Base-by-base conservation (phyloP, 2,113 vertebrate species). In the Bujurquina vittata region DNA sequence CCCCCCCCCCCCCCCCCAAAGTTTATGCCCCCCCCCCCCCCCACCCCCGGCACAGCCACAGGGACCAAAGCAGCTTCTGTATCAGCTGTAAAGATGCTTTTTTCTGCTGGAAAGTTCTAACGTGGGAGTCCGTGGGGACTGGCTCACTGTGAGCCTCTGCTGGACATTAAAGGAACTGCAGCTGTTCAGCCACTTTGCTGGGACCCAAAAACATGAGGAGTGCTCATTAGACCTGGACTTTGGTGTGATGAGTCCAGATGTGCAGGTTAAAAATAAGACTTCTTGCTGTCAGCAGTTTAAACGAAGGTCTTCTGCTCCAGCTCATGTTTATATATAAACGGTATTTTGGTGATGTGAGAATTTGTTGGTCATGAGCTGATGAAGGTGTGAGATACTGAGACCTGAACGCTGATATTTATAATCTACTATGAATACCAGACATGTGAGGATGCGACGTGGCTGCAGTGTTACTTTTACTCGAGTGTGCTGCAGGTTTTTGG, bases 361-460 rank as follows among this genome's bases (percentile, higher is more conserved):
- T 43, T 26, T 17, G 43, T 78, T 29, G 22, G 60, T 56, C 5
- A 54, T 65, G n/a, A 43, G 40, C 46, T 54, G 67, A 54, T 52
- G 3, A 56, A 67, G 55, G 75, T 54, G 85, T 58, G 79, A 87
- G 26, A 76, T 67, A 77, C 81, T 3, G 77, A 87, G 69, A 83
- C 11, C 56, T 31, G 23, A 61, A 69, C n/a, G 8, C 54, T 33
- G 77, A 76, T 87, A 87, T 87, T 84, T 65, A 77, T 84, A 80
- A 57, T 67, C 49, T n/a, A 37, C 17, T 3, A 4, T 0, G 7
- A 56, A 43, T 18, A 33, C 0, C 2, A 9, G 75, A 54, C 35
- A 17, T 49, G 26, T 3, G 4, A 60, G 3, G 67, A 37, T 4
- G 1, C 75, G 1, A 10, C 3, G 2, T 26, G 35, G 22, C 17